A percentile compares a stretch with the other conserved stretches of the same genome.
phyloP scores from a whole-genome alignment of 2,113 vertebrate genomes.

The Vicugna pacos region DNA sequence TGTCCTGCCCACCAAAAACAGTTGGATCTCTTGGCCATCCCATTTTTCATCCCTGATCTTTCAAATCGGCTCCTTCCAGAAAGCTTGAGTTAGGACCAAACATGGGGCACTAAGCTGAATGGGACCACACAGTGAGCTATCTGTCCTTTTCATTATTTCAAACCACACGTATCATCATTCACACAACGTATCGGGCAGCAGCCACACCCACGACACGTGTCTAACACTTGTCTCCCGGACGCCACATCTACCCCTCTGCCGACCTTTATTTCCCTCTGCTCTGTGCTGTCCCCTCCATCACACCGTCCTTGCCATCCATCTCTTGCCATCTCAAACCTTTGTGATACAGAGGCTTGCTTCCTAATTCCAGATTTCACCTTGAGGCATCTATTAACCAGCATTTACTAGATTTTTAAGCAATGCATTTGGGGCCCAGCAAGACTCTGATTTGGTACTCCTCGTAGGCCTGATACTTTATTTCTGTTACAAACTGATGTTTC shows the following conservation, averaged over 20 bases:
- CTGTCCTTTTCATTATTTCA: background rate
- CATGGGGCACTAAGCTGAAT: background rate
- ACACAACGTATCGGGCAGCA: background rate
- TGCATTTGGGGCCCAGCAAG: background rate
- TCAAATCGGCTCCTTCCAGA: background rate
- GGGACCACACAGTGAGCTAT: background rate
- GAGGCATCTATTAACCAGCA: background rate
- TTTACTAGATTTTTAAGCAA: background rate
- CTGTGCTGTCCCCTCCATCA: background rate
- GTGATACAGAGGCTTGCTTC: background rate
- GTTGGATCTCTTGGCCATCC: background rate
- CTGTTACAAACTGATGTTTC: background rate
- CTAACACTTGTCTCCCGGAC: accelerated
- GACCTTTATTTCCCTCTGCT: background rate
- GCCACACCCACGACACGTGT: background rate
- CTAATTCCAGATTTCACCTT: background rate
- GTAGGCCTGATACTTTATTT: background rate
- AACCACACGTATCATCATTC: background rate
- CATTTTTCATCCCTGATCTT: background rate
- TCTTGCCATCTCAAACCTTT: background rate
- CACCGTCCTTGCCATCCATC: background rate
- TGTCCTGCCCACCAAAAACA: background rate
- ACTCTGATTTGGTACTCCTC: background rate
- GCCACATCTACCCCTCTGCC: accelerated
- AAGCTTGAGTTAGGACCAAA: background rate